Base-by-base conservation (phyloP, 2,113 vertebrate species). In the Megaceryle torquata region DNA sequence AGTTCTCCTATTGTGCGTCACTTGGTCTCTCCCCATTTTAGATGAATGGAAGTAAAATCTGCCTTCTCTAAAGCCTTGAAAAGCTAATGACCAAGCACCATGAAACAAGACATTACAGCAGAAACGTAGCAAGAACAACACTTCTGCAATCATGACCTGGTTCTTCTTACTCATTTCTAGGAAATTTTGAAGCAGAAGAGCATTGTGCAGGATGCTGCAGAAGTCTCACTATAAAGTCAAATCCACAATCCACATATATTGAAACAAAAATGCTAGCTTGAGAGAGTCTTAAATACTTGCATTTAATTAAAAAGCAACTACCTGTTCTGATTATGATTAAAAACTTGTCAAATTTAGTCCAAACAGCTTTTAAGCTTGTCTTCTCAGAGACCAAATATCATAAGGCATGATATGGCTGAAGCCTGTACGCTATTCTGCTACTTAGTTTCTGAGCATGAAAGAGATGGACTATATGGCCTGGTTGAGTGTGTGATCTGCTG, bases 381-480 rank as follows among this genome's bases (percentile, higher is more conserved):
- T 77, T 82, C 43, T 5, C 57, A 6, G 22, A 85, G 24, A 51
- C 4, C 31, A 59, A 69, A 7, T 35, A 72, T 4, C 53, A 69
- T 26, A 48, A 70, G 18, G 50, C 1, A 0, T 0, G 2, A 48
- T 12, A 61, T 1, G 1, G 31, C 22, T 67, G 39, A 76, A 91
- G 59, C 7, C 31, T 20, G 12, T 31, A 46, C 0, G 1, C 10
- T 71, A 5, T 22, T 51, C 48, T 65, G 20, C 39, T 72, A 13
- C 18, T 77, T 31, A 3, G 13, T 22, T 87, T 60, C 43, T 61
- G 46, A 91, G 48, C 15, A 18, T 9, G n/a, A 46, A 43, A n/a
- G 33, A 77, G 50, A 61, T 13, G 65, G 13, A 89, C 15, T 39
- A 3, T 0, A 0, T 6, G 17, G 39, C 39, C 39, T 41, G 39